Conservation (phyloP, 2,888 invertebrate genomes). For the Tipula helvola region DNA sequence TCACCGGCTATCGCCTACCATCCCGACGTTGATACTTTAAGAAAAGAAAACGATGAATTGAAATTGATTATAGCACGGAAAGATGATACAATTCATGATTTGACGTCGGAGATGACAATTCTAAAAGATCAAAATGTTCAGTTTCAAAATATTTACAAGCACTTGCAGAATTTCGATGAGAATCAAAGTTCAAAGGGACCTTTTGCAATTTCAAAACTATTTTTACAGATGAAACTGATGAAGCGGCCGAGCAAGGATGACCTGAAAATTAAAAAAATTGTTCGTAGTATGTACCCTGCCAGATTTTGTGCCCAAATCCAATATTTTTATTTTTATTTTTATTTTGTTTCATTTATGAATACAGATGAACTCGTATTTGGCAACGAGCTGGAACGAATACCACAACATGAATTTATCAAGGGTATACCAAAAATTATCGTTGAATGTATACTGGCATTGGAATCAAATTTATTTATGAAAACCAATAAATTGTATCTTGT, state of each 20-base stretch:
- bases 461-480: slow-evolving; percentile 6
- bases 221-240: background rate
- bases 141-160: background rate
- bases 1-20: background rate
- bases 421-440: background rate
- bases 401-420: background rate
- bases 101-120: background rate
- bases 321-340: no score
- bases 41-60: background rate
- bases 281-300: background rate
- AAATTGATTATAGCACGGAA: background rate
- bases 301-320: no score
- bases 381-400: slow-evolving; percentile 5
- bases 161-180: background rate
- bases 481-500: background rate
- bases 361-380: background rate
- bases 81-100: background rate
- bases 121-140: background rate
- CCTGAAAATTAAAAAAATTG: background rate
- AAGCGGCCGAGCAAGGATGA: background rate
- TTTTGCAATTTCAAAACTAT: background rate
- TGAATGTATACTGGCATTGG: background rate
- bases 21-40: background rate
- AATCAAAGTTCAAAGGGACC: background rate
- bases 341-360: no score